Base-by-base conservation (phyloP, 2,113 vertebrate species). In the Myrmophylax atrothorax region DNA sequence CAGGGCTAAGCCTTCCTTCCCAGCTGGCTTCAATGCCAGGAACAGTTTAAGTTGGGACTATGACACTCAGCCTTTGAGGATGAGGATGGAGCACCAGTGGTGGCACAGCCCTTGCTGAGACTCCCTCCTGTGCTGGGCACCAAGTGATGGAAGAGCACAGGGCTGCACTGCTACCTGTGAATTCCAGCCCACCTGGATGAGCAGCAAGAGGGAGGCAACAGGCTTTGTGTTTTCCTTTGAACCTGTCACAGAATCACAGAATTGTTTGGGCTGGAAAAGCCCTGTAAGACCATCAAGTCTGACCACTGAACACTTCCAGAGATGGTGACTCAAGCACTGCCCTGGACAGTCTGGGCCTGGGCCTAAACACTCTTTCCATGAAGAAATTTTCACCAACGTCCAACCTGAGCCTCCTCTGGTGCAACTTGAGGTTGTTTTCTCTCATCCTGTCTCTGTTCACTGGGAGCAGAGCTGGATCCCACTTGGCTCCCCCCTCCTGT, bases 401-500 rank as follows among this genome's bases (percentile, higher is more conserved):
- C 50, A 88, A 37, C 44, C 52, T 66, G 31, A 66, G 8, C 42
- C 44, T 58, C 9, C 31, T 2, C 44, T 50, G 25, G 18, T 3
- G 7, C 31, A 49, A 3, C 42, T 37, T 12, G 35, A 50, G 2
- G 59, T 18, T 0, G 0, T 23, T 81, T 12, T 22, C 26, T 50
- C 18, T 72, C 1, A 0, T 31, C 25, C 56, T 56, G 19, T 49
- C 9, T n/a, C 58, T 63, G 42, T 7, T 31, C 40, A 25, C 49
- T 35, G 49, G 10, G 20, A 72, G 42, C 35, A 88, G 8, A 42
- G 35, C 17, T 20, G 0, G 0, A 49, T 3, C 13, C 11, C 19
- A n/a, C 6, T 14, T 3, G 7, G 20, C 31, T 66, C 31, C 6
- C 7, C 10, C 3, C 59, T 81, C 59, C 59, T 59, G 59, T 13